Percentiles rank a stretch among this genome's conserved stretches.
These are phyloP conservation scores for Gari tellinella DNA, from an alignment of 2,888 invertebrate species.

Conservation along the genomic window DNA sequence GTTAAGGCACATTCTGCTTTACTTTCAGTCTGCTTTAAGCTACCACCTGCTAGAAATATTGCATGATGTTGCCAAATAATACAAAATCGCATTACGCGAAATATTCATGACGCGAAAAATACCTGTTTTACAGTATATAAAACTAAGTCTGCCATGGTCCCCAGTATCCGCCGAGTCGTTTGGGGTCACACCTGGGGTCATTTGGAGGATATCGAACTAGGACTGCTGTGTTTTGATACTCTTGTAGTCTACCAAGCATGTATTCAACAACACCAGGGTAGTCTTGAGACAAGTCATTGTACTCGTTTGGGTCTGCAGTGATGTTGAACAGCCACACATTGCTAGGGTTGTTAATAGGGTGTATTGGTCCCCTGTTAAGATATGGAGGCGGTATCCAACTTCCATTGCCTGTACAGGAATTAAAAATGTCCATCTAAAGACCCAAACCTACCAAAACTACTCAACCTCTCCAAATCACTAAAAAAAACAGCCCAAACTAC, in stretches of 20 bases:
- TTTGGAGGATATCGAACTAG: conserved; percentile 74
- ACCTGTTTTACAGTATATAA: no score
- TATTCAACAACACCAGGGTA: conserved; percentile 68
- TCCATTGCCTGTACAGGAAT: conserved; percentile 65
- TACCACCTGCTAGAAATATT: no score
- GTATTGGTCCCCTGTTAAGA: not conserved
- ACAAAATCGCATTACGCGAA: no score
- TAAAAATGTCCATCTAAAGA: no score
- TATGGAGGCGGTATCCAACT: conserved; percentile 74
- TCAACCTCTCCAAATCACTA: no score
- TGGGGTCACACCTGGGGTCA: conserved; percentile 76
- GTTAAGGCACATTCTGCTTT: no score
- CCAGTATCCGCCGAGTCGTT: conserved; percentile 79
- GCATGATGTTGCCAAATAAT: no score
- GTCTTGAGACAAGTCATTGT: conserved; percentile 70
- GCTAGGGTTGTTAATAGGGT: conserved; percentile 38
- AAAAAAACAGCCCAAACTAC: no score
- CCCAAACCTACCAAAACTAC: no score
- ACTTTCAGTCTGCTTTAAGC: no score
- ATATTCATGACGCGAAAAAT: no score
- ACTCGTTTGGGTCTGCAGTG: conserved; percentile 77
- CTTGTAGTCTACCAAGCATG: conserved; percentile 70
- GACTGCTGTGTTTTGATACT: conserved; percentile 78
- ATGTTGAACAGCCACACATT: conserved; percentile 83
- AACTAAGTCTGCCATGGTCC: conserved; percentile 78